phyloP scores from a whole-genome alignment of 2,113 vertebrate species.

The Anhinga anhinga region DNA sequence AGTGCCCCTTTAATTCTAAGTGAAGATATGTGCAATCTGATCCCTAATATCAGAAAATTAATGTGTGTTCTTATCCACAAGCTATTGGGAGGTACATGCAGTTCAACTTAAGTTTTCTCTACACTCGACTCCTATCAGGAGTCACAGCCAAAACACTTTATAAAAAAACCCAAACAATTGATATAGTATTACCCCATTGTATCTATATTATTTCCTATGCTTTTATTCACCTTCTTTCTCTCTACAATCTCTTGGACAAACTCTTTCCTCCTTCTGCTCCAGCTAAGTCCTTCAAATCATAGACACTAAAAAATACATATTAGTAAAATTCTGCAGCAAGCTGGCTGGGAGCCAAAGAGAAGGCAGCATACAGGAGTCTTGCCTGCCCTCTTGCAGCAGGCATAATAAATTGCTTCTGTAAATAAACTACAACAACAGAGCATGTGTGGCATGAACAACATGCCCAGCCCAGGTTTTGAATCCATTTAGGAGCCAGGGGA shows the following conservation, averaged over 20 bases:
- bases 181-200: not conserved
- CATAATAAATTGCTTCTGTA: not conserved
- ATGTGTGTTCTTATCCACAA: not conserved
- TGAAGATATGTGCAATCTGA: not conserved
- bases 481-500: not conserved
- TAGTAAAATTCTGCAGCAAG: not conserved
- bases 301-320: not conserved
- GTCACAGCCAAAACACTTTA: not conserved
- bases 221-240: not conserved
- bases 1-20: not conserved
- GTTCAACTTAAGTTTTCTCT: not conserved
- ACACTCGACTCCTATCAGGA: not conserved
- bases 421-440: not conserved
- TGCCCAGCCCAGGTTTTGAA: not conserved
- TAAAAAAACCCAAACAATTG: not conserved
- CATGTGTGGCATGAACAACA: not conserved
- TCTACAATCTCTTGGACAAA: not conserved
- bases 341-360: not conserved
- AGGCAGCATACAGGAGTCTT: not conserved
- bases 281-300: not conserved
- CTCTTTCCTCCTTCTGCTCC: not conserved
- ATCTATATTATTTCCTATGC: not conserved
- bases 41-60: not conserved
- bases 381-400: not conserved
- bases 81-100: rapidly evolving